A percentile compares a stretch with the other conserved stretches of the same genome.
Conservation (phyloP, 2,797 vertebrate species). For the Galagoides demidoff region DNA sequence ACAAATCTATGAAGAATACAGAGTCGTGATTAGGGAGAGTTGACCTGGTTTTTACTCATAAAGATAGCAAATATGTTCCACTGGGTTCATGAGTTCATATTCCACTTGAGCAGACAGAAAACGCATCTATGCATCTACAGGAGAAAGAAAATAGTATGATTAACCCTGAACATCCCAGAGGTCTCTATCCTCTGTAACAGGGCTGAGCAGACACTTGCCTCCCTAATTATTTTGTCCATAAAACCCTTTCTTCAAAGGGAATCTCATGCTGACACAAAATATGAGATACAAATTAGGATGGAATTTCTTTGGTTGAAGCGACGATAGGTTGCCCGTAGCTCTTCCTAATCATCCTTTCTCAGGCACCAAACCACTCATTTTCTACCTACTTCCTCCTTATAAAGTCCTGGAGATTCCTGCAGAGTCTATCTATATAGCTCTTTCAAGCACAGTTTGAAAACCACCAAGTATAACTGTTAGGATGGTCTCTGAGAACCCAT, state of each 20-base stretch:
- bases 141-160: neutral
- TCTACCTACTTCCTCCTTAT: neutral
- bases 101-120: neutral
- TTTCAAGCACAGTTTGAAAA: constrained; percentile 37
- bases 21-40: neutral
- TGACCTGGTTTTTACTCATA: neutral
- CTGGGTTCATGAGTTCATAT: neutral
- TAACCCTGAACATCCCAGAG: neutral
- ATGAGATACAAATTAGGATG: neutral
- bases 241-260: constrained; percentile 28
- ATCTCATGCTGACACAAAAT: neutral
- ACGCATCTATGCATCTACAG: neutral
- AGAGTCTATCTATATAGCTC: neutral
- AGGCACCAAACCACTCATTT: neutral
- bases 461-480: neutral
- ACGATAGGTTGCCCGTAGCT: neutral
- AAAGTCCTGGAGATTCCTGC: neutral
- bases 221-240: neutral
- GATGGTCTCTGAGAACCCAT: neutral
- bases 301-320: neutral
- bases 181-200: neutral
- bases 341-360: neutral
- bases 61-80: neutral
- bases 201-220: neutral
- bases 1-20: neutral